Base-by-base conservation (phyloP, 2,113 vertebrate species). In the Sitta europaea region DNA sequence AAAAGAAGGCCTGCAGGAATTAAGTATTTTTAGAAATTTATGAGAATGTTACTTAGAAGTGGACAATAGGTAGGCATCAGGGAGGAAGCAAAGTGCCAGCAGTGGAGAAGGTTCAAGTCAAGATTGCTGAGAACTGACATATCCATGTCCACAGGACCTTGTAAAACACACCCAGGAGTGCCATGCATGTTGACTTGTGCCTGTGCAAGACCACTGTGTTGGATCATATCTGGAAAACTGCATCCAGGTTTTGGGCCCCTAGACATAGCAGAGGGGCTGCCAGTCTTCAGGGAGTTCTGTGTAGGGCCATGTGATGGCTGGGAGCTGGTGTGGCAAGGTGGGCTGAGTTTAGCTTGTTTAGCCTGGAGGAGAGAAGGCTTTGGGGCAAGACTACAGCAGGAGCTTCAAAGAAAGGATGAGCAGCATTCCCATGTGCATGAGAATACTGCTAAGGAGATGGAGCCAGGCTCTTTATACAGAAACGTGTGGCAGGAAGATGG, bases 341-440 rank as follows among this genome's bases (percentile, higher is more conserved):
- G 14, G 9, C 45, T 81, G 78, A 13, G 40, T 33, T 23, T 53
- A 23, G 16, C 21, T 66, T 48, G 16, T 40, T 58, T 31, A 58
- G 21, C 38, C 15, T 54, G 25, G 14, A 36, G 47, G 42, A 72
- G 65, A 36, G 43, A 50, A 53, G 31, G 14, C 14, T 38, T 53
- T 0, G 0, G 10, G n/a, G 12, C 29, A 74, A 35, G 27, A 27
- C 29, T 57, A 2, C 0, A 0, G 42, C 35, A 47, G n/a, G 47
- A 65, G 15, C 13, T 20, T 53, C 38, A 6, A 35, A 43, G 40
- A 38, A 38, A 35, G n/a, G 36, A 3, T 74, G 35, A 47, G 27
- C 40, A 74, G 27, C 27, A 6, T 68, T 80, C 43, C 35, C 29
- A 4, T 10, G 13, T 3, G 2, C 15, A 6, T 18, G 21, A 81